Evolutionary conservation across 2,888 invertebrate genomes (phyloP).

Genomic region (Apotomis capreana): DNA sequence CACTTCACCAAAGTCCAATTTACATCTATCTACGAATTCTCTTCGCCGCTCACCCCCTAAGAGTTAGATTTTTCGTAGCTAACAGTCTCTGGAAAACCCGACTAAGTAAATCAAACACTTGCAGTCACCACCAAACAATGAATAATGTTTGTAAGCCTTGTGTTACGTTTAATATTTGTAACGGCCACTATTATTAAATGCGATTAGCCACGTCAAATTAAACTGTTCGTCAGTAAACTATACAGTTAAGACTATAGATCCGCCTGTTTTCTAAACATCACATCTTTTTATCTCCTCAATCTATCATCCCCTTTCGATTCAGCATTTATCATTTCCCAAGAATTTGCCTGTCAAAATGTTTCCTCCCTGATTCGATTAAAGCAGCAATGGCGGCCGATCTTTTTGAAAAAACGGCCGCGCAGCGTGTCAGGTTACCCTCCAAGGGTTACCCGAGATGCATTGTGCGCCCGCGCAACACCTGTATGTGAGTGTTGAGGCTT

Average conservation of each 20-base stretch:
- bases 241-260: background rate
- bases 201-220: too few relatives aligned
- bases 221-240: too few relatives aligned
- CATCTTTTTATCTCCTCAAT: slow-evolving; percentile 10
- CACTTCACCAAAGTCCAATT: too few relatives aligned
- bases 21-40: too few relatives aligned
- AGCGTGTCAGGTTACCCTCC: slow-evolving; percentile 28
- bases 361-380: slow-evolving; percentile 32
- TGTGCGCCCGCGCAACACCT: slow-evolving; percentile 33
- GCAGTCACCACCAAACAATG: too few relatives aligned
- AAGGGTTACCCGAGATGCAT: slow-evolving; percentile 33
- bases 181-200: too few relatives aligned
- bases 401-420: slow-evolving; percentile 30
- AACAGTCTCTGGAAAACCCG: too few relatives aligned
- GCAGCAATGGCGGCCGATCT: slow-evolving; percentile 30
- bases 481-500: slow-evolving; percentile 35
- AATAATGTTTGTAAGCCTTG: too few relatives aligned
- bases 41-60: too few relatives aligned
- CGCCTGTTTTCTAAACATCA: slow-evolving; percentile 24
- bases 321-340: slow-evolving; percentile 38
- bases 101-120: too few relatives aligned
- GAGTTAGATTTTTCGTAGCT: too few relatives aligned
- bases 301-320: slow-evolving; percentile 30
- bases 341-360: slow-evolving; percentile 41
- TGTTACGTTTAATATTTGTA: too few relatives aligned